Base-by-base conservation (phyloP, 2,888 invertebrate genomes). In the Tromatobia lineatoria region DNA sequence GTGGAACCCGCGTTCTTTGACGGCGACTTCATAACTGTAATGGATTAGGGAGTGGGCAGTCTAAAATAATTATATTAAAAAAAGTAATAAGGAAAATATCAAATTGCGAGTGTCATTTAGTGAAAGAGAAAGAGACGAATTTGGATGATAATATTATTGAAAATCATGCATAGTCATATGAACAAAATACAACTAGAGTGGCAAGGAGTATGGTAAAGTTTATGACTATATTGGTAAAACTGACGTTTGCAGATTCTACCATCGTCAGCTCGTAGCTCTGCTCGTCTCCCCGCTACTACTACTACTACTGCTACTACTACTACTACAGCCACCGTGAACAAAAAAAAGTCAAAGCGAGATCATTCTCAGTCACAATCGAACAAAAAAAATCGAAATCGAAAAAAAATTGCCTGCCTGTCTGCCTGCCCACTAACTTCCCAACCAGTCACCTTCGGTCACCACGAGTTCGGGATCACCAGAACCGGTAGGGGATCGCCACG, bases 211-310 rank as follows among this genome's bases (percentile, higher is more conserved):
- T 85, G 81, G 82, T 87, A 79, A 86, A 80, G 83, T 87, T 80
- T 77, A 77, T 83, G 83, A 88, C 88, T 92, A 92, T 91, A 93
- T 92, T 92, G 90, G 92, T 93, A 92, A 92, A 93, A 92, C 93
- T 93, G 93, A 93, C 93, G 92, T 93, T 93, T 93, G 91, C 93
- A 93, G 93, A 93, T 93, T 92, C 92, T 92, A 93, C 92, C 93
- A 92, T 91, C 92, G 91, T 93, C 93, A 93, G 91, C 91, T 93
- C 91, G 90, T 93, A 93, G 93, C 91, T 93, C 93, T 93, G 91
- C 93, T 93, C 93, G 91, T 93, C 93, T 93, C 93, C 93, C 93
- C 92, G 92, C 92, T 82, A 81, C 85, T 89, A 87, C 89, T 87
- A 89, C 90, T 88, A 87, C 89, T 88, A 87, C 89, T 89, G 88